phyloP scores from a whole-genome alignment of 1,140 invertebrate genomes.

The Proales similis region DNA sequence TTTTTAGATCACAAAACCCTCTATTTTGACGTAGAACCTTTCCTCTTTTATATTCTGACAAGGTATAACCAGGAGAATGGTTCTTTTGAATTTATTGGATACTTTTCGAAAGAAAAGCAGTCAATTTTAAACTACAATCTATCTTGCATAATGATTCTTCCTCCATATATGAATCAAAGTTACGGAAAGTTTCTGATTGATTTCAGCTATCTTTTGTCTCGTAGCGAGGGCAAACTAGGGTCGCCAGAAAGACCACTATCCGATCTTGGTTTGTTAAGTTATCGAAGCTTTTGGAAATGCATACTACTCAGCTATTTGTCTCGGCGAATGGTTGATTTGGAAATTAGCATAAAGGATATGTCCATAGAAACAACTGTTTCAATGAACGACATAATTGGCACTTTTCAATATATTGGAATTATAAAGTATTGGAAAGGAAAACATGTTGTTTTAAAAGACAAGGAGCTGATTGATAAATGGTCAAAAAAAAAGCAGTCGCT shows the following conservation, averaged over 20 bases:
- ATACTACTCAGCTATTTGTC: slow-evolving; percentile 69
- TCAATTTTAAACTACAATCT: slow-evolving; percentile 97
- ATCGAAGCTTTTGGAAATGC: slow-evolving; percentile 92
- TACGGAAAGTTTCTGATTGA: slow-evolving; percentile 94
- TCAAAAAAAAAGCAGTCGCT: slow-evolving; percentile 16
- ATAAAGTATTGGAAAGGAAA: slow-evolving; percentile 99
- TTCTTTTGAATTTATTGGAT: slow-evolving; percentile 45
- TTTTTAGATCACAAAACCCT: slow-evolving; percentile 50
- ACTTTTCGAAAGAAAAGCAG: slow-evolving; percentile 72
- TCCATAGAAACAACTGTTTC: slow-evolving; percentile 90
- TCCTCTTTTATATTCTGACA: slow-evolving; percentile 42
- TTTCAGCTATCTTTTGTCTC: slow-evolving; percentile 89
- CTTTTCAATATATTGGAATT: slow-evolving; percentile 88
- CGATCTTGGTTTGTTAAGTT: slow-evolving; percentile 85
- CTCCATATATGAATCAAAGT: slow-evolving; percentile 91
- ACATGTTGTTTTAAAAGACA: slow-evolving; percentile 77
- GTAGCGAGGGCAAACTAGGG: slow-evolving; percentile 75
- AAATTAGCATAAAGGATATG: slow-evolving; percentile 58
- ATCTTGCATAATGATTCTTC: slow-evolving; percentile 97
- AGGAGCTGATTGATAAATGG: slow-evolving; percentile 27
- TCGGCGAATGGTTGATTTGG: slow-evolving; percentile 6
- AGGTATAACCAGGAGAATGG: slow-evolving; percentile 28
- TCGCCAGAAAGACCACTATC: slow-evolving; percentile 96
- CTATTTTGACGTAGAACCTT: slow-evolving; percentile 50
- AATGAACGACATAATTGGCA: slow-evolving; percentile 93